Evolutionary conservation across 2,113 vertebrate genomes (phyloP).

Genomic region (Melanocharis versteri): DNA sequence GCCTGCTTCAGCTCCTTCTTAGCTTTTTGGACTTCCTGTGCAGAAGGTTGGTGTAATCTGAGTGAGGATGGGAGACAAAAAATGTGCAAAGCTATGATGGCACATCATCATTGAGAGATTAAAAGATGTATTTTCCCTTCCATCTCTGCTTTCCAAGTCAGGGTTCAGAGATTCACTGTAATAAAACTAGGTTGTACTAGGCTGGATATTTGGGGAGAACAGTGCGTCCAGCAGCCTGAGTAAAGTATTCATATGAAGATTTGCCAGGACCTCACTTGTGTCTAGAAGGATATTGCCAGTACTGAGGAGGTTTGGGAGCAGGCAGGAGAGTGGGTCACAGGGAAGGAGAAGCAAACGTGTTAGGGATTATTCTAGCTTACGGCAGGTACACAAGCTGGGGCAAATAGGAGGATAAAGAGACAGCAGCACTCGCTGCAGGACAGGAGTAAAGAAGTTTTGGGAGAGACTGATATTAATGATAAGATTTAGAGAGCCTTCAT

Average conservation of each 20-base stretch:
- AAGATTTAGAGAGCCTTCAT: not conserved
- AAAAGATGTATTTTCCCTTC: not conserved
- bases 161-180: not conserved
- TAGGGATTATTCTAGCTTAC: not conserved
- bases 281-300: not conserved
- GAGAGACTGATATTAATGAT: not conserved
- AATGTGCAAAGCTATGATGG: not conserved
- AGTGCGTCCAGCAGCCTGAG: not conserved
- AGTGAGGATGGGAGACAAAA: not conserved
- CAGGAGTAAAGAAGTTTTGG: not conserved
- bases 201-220: not conserved
- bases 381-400: not conserved
- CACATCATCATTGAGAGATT: not conserved
- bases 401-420: not conserved
- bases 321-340: not conserved
- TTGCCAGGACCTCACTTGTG: not conserved
- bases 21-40: not conserved
- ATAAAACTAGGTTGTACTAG: not conserved
- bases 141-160: not conserved
- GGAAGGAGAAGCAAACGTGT: not conserved
- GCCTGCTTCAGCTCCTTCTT: not conserved
- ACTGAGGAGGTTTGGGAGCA: not conserved
- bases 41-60: not conserved
- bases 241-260: not conserved
- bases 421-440: not conserved